These are phyloP conservation scores for Micrasema minimum DNA, from an alignment of 1,140 invertebrate species.

Conservation along the genomic window DNA sequence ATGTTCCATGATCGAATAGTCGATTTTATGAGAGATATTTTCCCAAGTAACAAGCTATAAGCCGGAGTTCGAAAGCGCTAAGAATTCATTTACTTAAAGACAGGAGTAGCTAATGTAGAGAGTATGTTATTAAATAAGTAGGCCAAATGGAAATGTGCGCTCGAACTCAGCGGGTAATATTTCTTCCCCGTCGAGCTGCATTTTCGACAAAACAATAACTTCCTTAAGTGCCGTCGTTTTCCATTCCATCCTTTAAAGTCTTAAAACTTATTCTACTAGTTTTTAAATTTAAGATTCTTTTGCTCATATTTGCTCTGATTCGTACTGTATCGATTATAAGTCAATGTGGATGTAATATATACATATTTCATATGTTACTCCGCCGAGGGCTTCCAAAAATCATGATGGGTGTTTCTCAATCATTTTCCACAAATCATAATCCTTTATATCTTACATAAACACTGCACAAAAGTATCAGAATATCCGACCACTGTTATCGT, in stretches of 20 bases:
- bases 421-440: no score
- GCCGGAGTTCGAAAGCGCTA: background rate
- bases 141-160: conserved; percentile 4
- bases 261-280: no score
- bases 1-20: conserved; percentile 17
- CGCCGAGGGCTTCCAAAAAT: no score
- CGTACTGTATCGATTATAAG: no score
- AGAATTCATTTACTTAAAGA: conserved; percentile 17
- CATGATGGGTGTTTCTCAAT: no score
- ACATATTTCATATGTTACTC: no score
- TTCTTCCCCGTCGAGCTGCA: conserved; percentile 1
- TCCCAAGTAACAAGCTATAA: background rate
- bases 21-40: conserved; percentile 12
- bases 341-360: no score
- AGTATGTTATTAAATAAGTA: background rate
- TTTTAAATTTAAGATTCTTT: no score
- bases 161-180: background rate
- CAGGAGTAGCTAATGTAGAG: conserved; percentile 1
- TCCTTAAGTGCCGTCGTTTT: background rate
- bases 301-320: no score
- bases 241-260: background rate
- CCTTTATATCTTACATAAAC: no score
- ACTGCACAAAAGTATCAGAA: no score
- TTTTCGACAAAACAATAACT: conserved; percentile 13
- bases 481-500: no score